Evolutionary conservation across 2,113 vertebrate species (phyloP).

Genomic region (Bubo bubo): DNA sequence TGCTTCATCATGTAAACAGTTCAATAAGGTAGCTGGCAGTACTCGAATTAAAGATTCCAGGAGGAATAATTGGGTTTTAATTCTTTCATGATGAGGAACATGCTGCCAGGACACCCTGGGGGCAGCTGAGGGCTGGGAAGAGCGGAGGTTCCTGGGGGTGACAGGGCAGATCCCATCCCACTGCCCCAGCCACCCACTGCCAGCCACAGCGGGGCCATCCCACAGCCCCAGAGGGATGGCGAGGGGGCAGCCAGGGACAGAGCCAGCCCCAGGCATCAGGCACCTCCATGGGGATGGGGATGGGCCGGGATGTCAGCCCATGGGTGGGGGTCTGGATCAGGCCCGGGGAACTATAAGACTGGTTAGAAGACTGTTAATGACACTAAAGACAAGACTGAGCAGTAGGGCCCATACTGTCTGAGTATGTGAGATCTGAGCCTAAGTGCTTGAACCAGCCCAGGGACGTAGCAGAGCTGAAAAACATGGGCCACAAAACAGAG

Average conservation of each 20-base stretch:
- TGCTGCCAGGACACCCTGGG: not conserved
- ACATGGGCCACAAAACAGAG: not conserved
- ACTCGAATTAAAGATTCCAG: not conserved
- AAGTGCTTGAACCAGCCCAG: not conserved
- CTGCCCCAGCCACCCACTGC: not conserved
- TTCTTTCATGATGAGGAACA: not conserved
- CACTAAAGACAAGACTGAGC: not conserved
- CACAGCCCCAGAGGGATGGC: too few species aligned
- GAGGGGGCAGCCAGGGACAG: accelerated
- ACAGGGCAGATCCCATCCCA: not conserved
- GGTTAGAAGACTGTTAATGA: not conserved
- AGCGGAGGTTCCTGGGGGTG: not conserved
- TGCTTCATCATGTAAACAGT: not conserved
- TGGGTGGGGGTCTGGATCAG: not conserved
- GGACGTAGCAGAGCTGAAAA: not conserved
- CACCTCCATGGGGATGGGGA: too few species aligned
- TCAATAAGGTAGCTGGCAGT: not conserved
- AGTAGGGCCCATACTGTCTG: not conserved
- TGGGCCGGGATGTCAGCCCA: not conserved
- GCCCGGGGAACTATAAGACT: too few species aligned
- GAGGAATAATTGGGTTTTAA: not conserved
- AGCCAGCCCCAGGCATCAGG: not conserved
- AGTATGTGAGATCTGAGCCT: too few species aligned
- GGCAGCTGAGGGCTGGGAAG: not conserved
- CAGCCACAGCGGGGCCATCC: too few species aligned